Base-by-base conservation (phyloP, 2,888 invertebrate species). In the Steinernema scapterisci region DNA sequence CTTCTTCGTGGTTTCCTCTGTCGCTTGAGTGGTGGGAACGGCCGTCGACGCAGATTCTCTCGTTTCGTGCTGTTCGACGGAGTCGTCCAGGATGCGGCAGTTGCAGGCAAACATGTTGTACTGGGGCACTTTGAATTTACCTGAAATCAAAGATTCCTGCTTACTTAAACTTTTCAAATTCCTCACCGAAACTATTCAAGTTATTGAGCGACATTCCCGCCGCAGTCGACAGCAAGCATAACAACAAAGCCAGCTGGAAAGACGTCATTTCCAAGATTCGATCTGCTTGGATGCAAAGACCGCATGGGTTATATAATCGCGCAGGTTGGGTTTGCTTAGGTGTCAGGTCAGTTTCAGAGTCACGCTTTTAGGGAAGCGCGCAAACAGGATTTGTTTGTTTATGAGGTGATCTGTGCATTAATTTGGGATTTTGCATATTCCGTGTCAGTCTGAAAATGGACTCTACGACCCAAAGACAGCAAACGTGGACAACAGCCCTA, bases 261-360 rank as follows among this genome's bases (percentile, higher is more conserved):
- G 13, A 7, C 5, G 38, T 13, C 48, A 48, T 48, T 16, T 48
- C 13, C 6, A 48, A 1, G 23, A 52, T 1, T 21, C n/a, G 23
- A 6, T 38, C 38, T 38, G 38, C 38, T 9, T 9, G 9, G 38
- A 38, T 6, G 38, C 38, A 38, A 38, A 38, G 9, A 6, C 7
- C 3, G 3, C 19, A 19, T 3, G 48, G 48, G 27, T 63, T 63
- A 63, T 63, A 63, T 27, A 23, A 23, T 52, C 52, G 3, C 23
- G 9, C 9, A 48, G 48, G 13, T 7, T 7, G 6, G 7, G 63
- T 63, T 63, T 63, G 63, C 27, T n/a, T 63, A 63, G 63, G 63
- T 63, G 63, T 11, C 16, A 25, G 63, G 63, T 63, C 63, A 63
- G 63, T 63, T 63, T 31, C 63, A 63, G 63, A 63, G 63, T 63